phyloP scores from a whole-genome alignment of 92 coral and sea anemone species.

The Parazoanthus swiftii region DNA sequence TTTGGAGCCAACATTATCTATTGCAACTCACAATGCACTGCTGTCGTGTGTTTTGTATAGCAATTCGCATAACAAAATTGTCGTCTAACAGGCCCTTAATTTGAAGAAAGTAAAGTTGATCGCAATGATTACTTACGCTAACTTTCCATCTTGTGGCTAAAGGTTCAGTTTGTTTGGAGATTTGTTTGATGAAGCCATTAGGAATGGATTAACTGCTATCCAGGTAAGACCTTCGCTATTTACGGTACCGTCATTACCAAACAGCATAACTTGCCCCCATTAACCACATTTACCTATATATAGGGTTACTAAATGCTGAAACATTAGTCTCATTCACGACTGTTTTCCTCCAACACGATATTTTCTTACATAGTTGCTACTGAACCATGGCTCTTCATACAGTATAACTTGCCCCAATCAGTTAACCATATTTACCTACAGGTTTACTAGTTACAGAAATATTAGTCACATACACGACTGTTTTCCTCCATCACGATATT shows the following conservation, averaged over 20 bases:
- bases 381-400: not conserved
- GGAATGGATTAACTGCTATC: conserved; percentile 93
- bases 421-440: not conserved
- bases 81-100: not conserved
- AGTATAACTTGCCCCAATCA: not conserved
- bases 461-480: too few species aligned
- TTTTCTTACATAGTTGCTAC: not conserved
- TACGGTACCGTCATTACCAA: not conserved
- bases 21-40: too few species aligned
- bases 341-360: not conserved
- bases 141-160: not conserved
- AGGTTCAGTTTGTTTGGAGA: conserved; percentile 99
- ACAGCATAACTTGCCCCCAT: not conserved
- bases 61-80: too few species aligned
- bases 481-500: not conserved
- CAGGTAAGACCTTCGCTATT: conserved; percentile 58
- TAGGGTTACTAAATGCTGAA: not conserved
- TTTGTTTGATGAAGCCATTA: conserved; percentile 95
- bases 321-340: not conserved
- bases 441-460: too few species aligned
- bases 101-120: not conserved
- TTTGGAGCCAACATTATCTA: too few species aligned
- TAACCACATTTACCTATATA: not conserved
- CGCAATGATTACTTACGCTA: not conserved
- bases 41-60: too few species aligned